Evolutionary conservation across 2,888 invertebrate species (phyloP).

Genomic region (Apamea epomidion): DNA sequence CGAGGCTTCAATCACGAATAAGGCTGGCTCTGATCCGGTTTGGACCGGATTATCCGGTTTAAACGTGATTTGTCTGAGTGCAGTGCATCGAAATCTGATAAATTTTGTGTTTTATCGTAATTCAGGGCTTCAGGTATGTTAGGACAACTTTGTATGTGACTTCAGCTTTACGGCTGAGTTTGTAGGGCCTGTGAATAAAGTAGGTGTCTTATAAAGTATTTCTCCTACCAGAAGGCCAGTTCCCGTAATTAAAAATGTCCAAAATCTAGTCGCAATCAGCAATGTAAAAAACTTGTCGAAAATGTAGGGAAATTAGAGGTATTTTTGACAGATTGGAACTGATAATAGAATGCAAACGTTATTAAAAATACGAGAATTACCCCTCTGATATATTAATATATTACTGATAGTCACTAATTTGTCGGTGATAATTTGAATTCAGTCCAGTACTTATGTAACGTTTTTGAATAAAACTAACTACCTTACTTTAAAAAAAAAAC

Average conservation of each 20-base stretch:
- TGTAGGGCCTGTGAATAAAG: background rate
- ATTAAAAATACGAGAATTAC: background rate
- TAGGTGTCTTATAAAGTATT: background rate
- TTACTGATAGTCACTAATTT: background rate
- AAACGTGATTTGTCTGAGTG: slow-evolving; percentile 29
- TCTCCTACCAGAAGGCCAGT: background rate
- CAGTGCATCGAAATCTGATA: slow-evolving; percentile 24
- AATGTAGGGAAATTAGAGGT: background rate
- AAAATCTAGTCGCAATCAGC: background rate
- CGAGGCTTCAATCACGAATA: slow-evolving; percentile 25
- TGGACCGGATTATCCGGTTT: slow-evolving; percentile 30
- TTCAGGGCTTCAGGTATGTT: background rate
- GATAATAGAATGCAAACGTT: background rate
- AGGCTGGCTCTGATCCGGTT: slow-evolving; percentile 38
- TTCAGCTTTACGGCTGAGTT: background rate
- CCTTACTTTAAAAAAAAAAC: background rate
- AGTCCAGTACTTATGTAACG: background rate
- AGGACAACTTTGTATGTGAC: background rate
- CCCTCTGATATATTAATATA: too few species aligned
- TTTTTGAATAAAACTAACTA: background rate
- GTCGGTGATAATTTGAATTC: background rate
- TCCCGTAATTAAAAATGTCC: background rate
- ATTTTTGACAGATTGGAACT: background rate
- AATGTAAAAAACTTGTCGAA: background rate
- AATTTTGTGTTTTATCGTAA: slow-evolving; percentile 5